phyloP scores from a whole-genome alignment of 2,888 invertebrate species.

The Masnerella sp. region DNA sequence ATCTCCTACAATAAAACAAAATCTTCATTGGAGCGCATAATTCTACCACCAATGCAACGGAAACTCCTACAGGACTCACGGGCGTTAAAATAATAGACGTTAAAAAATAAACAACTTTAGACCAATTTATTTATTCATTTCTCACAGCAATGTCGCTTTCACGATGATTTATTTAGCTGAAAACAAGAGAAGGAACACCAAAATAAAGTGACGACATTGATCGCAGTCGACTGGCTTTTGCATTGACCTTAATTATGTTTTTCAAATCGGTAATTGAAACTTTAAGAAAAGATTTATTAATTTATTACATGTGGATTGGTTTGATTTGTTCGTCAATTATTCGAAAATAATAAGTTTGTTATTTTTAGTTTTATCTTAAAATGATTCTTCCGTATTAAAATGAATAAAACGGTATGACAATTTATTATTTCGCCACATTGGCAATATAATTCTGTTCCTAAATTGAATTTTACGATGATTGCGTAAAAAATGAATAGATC shows the following conservation, averaged over 20 bases:
- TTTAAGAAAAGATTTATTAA: not conserved
- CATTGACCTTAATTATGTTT: constrained; percentile 18
- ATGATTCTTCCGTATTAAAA: no score
- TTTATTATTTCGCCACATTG: no score
- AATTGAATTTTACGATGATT: no score
- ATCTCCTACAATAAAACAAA: constrained; percentile 8
- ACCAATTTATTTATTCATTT: not conserved
- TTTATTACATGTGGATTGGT: not conserved
- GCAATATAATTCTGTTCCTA: no score
- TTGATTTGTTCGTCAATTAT: not conserved
- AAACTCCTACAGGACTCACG: not conserved
- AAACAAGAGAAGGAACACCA: not conserved
- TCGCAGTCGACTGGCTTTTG: not conserved
- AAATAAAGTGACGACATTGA: constrained; percentile 4
- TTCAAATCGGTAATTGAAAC: not conserved
- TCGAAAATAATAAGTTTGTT: no score
- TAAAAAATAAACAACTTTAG: no score
- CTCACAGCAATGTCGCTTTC: no score
- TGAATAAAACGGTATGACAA: no score
- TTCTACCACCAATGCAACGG: not conserved
- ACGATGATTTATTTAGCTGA: not conserved
- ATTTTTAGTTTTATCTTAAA: no score
- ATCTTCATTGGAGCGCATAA: constrained; percentile 1
- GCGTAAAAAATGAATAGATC: no score
- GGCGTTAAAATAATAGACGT: not conserved